These are phyloP conservation scores for Sthenelais limicola DNA, from an alignment of 2,888 invertebrate species.

Conservation along the genomic window DNA sequence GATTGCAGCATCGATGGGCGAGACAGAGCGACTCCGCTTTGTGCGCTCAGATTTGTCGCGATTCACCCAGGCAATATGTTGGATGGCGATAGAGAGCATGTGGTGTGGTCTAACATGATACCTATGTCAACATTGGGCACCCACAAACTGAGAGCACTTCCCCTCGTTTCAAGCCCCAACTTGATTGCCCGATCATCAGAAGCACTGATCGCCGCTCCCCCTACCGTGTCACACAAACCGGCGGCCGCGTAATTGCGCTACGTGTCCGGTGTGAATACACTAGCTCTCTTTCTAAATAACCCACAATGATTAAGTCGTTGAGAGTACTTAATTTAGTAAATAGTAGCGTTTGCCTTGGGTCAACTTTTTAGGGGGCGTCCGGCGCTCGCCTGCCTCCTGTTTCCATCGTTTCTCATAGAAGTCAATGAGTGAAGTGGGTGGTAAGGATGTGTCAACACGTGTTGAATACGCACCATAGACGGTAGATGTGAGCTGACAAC, in stretches of 20 bases:
- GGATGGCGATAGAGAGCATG: constrained; percentile 1
- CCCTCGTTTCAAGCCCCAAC: constrained; percentile 3
- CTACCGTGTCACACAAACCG: not conserved
- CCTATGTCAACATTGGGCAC: constrained; percentile 23
- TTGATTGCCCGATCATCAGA: not conserved
- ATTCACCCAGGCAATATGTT: not conserved
- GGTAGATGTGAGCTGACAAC: constrained; percentile 5
- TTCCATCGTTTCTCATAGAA: not conserved
- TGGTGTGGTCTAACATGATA: constrained; percentile 36
- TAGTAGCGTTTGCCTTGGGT: constrained; percentile 12
- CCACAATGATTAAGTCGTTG: constrained; percentile 37
- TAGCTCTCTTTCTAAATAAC: constrained; percentile 35
- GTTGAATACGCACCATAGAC: constrained; percentile 21
- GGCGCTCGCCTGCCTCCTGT: not conserved
- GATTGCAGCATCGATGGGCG: not conserved
- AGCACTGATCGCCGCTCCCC: no score
- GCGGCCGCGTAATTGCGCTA: constrained; percentile 28
- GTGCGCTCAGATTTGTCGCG: constrained; percentile 24
- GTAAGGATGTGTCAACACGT: constrained; percentile 18
- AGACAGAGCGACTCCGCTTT: constrained; percentile 22
- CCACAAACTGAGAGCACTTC: constrained; percentile 16
- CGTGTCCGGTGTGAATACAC: constrained; percentile 38
- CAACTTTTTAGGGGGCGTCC: constrained; percentile 28
- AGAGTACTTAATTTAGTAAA: constrained; percentile 38
- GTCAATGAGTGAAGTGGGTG: constrained; percentile 27